Evolutionary conservation across 2,113 vertebrate species (phyloP).

Genomic region (Callospermophilus lateralis): DNA sequence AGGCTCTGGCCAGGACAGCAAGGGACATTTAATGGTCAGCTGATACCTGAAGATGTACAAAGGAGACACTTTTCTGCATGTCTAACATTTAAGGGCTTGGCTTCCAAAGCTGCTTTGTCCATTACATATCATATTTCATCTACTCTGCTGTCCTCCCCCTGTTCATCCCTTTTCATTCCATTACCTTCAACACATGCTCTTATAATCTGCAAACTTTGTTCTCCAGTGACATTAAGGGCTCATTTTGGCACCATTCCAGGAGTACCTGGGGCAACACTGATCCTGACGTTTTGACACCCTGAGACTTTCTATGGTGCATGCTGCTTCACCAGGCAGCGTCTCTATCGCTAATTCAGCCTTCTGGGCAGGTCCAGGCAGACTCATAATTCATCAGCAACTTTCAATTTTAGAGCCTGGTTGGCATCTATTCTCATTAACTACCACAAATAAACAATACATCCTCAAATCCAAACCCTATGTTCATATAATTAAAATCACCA

Average conservation of each 20-base stretch:
- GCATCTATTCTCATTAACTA: not conserved
- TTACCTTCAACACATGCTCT: not conserved
- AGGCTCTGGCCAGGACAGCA: not conserved
- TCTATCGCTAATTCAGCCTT: not conserved
- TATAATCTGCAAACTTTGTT: not conserved
- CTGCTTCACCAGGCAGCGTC: not conserved
- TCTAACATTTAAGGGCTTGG: not conserved
- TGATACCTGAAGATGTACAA: not conserved
- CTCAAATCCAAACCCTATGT: not conserved
- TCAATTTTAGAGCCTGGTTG: not conserved
- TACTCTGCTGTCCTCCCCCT: not conserved
- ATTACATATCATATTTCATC: not conserved
- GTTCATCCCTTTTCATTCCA: not conserved
- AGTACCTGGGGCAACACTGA: not conserved
- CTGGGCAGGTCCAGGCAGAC: not conserved
- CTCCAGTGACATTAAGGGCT: not conserved
- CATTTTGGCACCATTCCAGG: not conserved
- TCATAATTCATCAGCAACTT: not conserved
- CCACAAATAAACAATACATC: not conserved
- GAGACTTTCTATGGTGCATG: not conserved
- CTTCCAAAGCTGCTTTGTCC: not conserved
- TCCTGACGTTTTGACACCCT: not conserved
- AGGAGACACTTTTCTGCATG: not conserved
- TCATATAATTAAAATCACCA: not conserved
- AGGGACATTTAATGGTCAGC: not conserved